These are phyloP conservation scores for Melitaea cinxia DNA, from an alignment of 1,140 invertebrate species.

Conservation along the genomic window DNA sequence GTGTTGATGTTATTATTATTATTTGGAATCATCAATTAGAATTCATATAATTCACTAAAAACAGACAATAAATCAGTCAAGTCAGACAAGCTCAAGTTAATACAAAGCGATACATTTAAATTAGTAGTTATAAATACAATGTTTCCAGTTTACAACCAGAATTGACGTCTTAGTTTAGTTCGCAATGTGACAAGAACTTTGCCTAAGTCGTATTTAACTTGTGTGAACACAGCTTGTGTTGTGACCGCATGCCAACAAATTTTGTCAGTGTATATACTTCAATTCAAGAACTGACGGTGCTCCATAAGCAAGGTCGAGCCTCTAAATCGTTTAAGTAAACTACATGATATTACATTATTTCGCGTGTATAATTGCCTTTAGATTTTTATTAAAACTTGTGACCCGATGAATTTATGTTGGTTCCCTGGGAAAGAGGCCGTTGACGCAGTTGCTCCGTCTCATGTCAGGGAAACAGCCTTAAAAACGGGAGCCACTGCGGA, in stretches of 20 bases:
- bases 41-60: neutral
- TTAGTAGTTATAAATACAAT: constrained; percentile 29
- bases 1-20: too few species aligned
- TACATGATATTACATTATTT: too few species aligned
- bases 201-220: constrained; percentile 78
- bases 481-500: too few species aligned
- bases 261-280: constrained; percentile 69
- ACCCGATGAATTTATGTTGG: too few species aligned
- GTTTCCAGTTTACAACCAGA: constrained; percentile 57
- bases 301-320: constrained; percentile 13
- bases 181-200: constrained; percentile 67
- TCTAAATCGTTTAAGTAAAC: neutral
- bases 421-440: too few species aligned
- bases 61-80: neutral
- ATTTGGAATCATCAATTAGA: too few species aligned
- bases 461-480: too few species aligned
- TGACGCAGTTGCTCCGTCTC: too few species aligned
- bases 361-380: too few species aligned
- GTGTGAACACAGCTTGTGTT: constrained; percentile 69
- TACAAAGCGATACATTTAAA: constrained; percentile 22
- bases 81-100: neutral
- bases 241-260: constrained; percentile 74
- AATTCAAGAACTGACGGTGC: constrained; percentile 50
- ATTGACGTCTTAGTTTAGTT: constrained; percentile 66
- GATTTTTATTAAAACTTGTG: too few species aligned